Evolutionary conservation across 2,113 vertebrate species (phyloP).

Genomic region (Dromaius novaehollandiae): DNA sequence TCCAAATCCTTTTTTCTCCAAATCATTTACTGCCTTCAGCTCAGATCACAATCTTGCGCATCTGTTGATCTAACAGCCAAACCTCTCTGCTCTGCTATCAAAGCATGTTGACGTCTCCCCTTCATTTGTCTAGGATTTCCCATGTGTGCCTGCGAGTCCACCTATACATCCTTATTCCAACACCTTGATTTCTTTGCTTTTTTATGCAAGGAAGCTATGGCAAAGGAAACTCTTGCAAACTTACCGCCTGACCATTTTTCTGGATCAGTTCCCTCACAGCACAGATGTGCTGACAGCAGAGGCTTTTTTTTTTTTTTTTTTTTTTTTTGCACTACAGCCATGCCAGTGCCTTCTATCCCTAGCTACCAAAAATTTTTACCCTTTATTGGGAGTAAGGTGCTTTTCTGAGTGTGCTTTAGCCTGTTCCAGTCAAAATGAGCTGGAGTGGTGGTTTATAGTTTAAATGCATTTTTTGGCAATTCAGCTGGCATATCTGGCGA

Average conservation of each 20-base stretch:
- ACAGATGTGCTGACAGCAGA: background rate
- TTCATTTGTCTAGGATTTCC: background rate
- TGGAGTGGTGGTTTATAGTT: background rate
- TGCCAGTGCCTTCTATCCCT: background rate
- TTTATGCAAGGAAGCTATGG: background rate
- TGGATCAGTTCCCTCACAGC: background rate
- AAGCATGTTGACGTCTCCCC: background rate
- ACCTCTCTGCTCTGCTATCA: background rate
- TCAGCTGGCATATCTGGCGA: background rate
- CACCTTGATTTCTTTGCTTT: background rate
- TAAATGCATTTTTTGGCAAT: background rate
- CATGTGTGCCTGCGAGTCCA: rapidly evolving
- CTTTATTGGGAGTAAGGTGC: background rate
- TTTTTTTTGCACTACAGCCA: background rate
- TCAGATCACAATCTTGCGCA: background rate
- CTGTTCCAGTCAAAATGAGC: background rate
- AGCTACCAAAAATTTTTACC: background rate
- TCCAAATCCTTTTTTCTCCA: background rate
- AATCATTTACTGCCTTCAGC: background rate
- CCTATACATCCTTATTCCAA: background rate
- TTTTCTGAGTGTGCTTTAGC: background rate
- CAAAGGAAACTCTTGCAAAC: background rate
- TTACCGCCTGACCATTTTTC: background rate
- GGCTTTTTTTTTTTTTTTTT: background rate
- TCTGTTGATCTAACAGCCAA: background rate